Conservation (phyloP, 92 coral and sea anemone species). For the Zoanthus sansibaricus region DNA sequence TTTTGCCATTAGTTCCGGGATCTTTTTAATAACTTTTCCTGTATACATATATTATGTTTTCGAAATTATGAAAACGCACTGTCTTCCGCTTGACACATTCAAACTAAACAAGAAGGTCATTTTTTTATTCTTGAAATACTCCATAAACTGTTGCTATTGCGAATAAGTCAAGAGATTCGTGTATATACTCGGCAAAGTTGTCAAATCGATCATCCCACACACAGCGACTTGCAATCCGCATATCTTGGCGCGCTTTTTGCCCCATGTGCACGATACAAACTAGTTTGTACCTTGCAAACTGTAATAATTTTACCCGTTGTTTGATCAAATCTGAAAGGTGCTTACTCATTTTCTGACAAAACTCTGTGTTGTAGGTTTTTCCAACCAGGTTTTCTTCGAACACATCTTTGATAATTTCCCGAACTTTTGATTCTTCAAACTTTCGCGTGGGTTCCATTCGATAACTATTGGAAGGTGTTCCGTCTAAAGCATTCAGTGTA, state of each 20-base stretch:
- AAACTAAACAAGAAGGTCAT: not conserved
- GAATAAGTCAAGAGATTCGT: constrained; percentile 63
- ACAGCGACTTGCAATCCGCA: constrained; percentile 72
- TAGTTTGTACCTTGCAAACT: constrained; percentile 78
- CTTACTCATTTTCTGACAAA: constrained; percentile 62
- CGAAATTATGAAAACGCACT: not conserved
- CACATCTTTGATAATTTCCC: constrained; percentile 65
- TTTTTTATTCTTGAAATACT: constrained; percentile 66
- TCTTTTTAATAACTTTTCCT: not conserved
- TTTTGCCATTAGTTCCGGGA: not conserved
- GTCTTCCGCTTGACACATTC: not conserved
- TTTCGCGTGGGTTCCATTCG: constrained; percentile 70
- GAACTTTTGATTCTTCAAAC: constrained; percentile 65
- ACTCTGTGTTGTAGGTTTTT: constrained; percentile 51
- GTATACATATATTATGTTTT: not conserved
- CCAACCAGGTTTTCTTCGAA: constrained; percentile 59
- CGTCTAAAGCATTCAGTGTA: not conserved
- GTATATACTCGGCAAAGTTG: constrained; percentile 67
- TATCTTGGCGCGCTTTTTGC: constrained; percentile 63
- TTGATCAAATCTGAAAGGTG: constrained; percentile 68
- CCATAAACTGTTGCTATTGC: constrained; percentile 83
- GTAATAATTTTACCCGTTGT: constrained; percentile 64
- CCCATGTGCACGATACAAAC: constrained; percentile 71
- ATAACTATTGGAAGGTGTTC: constrained; percentile 55
- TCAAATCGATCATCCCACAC: constrained; percentile 86